Percentiles rank a stretch among this genome's conserved stretches.
phyloP scores from a whole-genome alignment of 2,113 vertebrate species.

The Passer montanus region DNA sequence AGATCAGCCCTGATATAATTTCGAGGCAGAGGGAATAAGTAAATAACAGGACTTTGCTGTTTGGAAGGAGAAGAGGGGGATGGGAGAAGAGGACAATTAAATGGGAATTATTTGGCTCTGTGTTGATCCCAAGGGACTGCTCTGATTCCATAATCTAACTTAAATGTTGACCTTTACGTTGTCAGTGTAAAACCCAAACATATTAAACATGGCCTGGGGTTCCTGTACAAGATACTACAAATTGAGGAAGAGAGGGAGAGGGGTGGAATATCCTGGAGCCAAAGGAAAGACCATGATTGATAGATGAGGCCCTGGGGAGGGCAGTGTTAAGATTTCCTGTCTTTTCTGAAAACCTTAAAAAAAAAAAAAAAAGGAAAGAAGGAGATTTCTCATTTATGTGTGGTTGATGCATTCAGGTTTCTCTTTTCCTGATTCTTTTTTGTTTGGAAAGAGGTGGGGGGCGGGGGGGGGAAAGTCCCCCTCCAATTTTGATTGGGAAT shows the following conservation, averaged over 20 bases:
- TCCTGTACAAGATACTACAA: constrained; percentile 59
- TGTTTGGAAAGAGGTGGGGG: not conserved
- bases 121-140: not conserved
- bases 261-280: not conserved
- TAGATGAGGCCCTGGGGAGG: constrained; percentile 22
- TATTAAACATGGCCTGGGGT: constrained; percentile 53
- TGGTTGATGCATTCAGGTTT: not conserved
- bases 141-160: constrained; percentile 14
- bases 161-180: constrained; percentile 16
- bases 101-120: constrained; percentile 19
- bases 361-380: not conserved
- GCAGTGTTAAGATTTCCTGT: not conserved
- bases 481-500: not conserved
- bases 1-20: not conserved
- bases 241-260: constrained; percentile 12
- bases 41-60: not conserved
- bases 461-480: accelerated
- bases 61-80: not conserved
- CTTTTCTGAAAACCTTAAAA: not conserved
- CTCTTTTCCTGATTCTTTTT: not conserved
- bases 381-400: not conserved
- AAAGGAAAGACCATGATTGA: constrained; percentile 17
- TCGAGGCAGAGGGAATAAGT: not conserved
- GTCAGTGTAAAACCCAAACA: constrained; percentile 46
- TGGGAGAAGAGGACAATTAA: constrained; percentile 12